Percentiles rank a stretch among this genome's conserved stretches.
Evolutionary conservation across 2,888 invertebrate species (phyloP).

Genomic region (Cephus rjabovi): DNA sequence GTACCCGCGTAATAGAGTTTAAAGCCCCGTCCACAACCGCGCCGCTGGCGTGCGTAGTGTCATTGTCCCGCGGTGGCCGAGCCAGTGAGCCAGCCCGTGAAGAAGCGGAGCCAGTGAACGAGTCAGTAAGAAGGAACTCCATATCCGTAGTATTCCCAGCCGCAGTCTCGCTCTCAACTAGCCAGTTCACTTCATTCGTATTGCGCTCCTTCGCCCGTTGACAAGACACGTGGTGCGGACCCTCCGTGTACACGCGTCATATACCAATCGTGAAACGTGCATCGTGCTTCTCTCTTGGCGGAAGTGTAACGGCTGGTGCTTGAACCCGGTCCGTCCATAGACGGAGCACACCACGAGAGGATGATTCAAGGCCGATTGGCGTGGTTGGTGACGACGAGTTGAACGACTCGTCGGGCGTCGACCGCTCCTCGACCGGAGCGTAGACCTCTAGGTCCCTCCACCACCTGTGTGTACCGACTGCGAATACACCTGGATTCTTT

Average conservation of each 20-base stretch:
- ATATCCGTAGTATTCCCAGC: neutral
- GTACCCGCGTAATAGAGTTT: neutral
- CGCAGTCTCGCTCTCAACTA: neutral
- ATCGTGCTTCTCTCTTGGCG: conserved; percentile 26
- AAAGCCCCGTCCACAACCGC: neutral
- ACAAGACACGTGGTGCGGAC: conserved; percentile 19
- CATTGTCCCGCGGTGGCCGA: conserved; percentile 7
- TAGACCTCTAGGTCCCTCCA: conserved; percentile 1
- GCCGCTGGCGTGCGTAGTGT: neutral
- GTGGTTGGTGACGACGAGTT: conserved; percentile 52
- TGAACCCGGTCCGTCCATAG: conserved; percentile 33
- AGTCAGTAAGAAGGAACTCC: neutral
- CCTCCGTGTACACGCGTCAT: conserved; percentile 5
- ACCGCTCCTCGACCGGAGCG: conserved; percentile 42
- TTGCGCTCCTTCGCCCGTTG: conserved; percentile 9
- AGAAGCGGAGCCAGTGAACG: neutral
- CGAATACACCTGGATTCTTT: neutral
- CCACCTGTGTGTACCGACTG: neutral
- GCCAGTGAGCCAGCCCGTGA: neutral
- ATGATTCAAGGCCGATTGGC: conserved; percentile 57
- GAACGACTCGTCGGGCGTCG: conserved; percentile 65
- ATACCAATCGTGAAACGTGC: conserved; percentile 8
- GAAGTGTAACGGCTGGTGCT: conserved; percentile 45
- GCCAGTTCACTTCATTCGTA: neutral
- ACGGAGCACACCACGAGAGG: conserved; percentile 32